Percentiles rank a stretch among this genome's conserved stretches.
Conservation (phyloP, 2,888 invertebrate genomes). For the Acanthosepion pharaonis region DNA sequence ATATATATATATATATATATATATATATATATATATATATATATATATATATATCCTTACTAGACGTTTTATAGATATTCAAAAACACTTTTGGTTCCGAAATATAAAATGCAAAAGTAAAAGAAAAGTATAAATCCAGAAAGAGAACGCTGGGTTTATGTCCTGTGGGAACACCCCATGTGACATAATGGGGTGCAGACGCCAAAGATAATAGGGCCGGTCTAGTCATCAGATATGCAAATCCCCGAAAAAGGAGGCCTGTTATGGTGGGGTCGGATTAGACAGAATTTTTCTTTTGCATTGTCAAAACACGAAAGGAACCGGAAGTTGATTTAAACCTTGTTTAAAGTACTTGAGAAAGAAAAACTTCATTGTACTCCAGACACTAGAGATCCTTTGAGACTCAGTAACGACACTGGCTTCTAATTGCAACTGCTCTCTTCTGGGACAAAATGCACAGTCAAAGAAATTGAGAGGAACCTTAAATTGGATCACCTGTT, state of each 20-base stretch:
- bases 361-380: background rate
- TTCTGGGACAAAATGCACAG: background rate
- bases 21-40: background rate
- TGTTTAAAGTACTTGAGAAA: slow-evolving; percentile 13
- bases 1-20: background rate
- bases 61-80: background rate
- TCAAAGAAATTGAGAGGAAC: slow-evolving; percentile 2
- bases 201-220: background rate
- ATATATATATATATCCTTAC: background rate
- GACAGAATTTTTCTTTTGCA: background rate
- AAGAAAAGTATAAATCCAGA: background rate
- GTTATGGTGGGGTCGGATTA: background rate
- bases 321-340: slow-evolving; percentile 1
- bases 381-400: slow-evolving; percentile 12
- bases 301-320: background rate
- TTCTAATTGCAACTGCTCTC: slow-evolving; percentile 33
- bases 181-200: background rate
- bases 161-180: background rate
- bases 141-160: background rate
- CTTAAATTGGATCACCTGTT: slow-evolving; percentile 12
- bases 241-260: background rate
- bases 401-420: background rate
- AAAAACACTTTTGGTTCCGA: background rate
- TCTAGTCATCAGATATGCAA: background rate
- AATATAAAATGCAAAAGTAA: background rate